Evolutionary conservation across 2,888 invertebrate genomes (phyloP), one percentile per base, ranked within the genome.

Genomic region (Muschampia plurimacula): DNA sequence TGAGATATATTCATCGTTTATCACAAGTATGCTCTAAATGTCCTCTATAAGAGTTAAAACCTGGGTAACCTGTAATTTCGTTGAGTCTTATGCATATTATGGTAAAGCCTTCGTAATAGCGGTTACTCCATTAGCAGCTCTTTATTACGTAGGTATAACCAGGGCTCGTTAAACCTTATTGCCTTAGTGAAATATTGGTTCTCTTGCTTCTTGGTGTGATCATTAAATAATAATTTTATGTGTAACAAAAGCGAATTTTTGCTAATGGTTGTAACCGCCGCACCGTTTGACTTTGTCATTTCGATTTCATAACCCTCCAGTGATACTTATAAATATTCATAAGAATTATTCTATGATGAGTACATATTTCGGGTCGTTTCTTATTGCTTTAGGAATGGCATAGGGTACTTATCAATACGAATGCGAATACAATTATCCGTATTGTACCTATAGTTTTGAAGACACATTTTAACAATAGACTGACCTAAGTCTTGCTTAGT

Each of bases 1-100:
- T 97, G 95, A 95, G 92, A 77, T 72, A 69, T 64, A 36, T 32
- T 22, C 5, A 57, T 10, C 2, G 10, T 22, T 55, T 10, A 55
- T 22, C 55, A 55, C 22, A 10, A 2, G 2, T 55, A 22, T 22
- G 3, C 2, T 22, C 7, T 52, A 52, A 52, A 52, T 52, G 10
- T 52, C 15, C 15, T 52, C 15, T 8, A 52, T 10, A 52, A 52
- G 7, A 15, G 2, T 7, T 15, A 8, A 10, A 8, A 3, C 4
- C 52, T 57, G 10, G 55, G 28, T 57, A 57, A 15, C 28, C 12
- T 28, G 28, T 57, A 57, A 57, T 28, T 64, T 64, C 12, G 12
- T 46, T 68, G 32, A 57, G 57, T 46, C 15, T 32, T 4, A 60
- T 68, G 68, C 60, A 46, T 60, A 69, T 62, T 36, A 28, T 15